Base-by-base conservation (phyloP, 1,140 invertebrate species). In the Pinna nobilis region DNA sequence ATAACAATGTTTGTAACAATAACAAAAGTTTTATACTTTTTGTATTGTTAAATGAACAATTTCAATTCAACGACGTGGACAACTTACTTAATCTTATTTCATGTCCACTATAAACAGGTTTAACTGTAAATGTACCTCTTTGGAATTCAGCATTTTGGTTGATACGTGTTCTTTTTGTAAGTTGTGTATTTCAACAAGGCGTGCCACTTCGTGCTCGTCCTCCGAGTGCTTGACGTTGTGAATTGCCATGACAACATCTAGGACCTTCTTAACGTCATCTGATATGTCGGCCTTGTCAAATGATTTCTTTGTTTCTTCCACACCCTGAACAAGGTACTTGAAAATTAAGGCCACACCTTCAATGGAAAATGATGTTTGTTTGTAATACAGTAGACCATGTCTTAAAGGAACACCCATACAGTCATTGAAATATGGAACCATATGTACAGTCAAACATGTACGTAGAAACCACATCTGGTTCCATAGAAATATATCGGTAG, bases 91-190 rank as follows among this genome's bases (percentile, higher is more conserved):
- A 11, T 9, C 9, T 44, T 44, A 11, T 9, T 9, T 11, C 9
- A 44, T 44, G 39, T 44, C 9, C 9, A 9, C n/a, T 9, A 44
- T n/a, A 44, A 11, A 44, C 39, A 9, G n/a, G 39, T 44, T 44
- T 11, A n/a, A 44, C 39, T 3, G 25, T 25, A 15, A 49, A 47
- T 7, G 32, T 50, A 80, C 80, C 76, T 78, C 76, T 64, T 72
- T 75, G 20, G 76, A 76, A 11, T 77, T 78, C 13, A 93, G 84
- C 15, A 93, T 86, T 73, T 91, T 90, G 6, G 91, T 91, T 61
- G 93, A 92, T n/a, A 94, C 89, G 85, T 93, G 92, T 81, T 94
- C 92, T 28, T 92, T 79, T n/a, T 88, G 88, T 32, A 93, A 90
- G 23, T 90, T 79, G 64, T 92, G 82, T 15, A 81, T 79, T 72